A percentile compares a stretch with the other conserved stretches of the same genome.
Conservation (phyloP, 2,113 vertebrate species). For the Thymallus thymallus region DNA sequence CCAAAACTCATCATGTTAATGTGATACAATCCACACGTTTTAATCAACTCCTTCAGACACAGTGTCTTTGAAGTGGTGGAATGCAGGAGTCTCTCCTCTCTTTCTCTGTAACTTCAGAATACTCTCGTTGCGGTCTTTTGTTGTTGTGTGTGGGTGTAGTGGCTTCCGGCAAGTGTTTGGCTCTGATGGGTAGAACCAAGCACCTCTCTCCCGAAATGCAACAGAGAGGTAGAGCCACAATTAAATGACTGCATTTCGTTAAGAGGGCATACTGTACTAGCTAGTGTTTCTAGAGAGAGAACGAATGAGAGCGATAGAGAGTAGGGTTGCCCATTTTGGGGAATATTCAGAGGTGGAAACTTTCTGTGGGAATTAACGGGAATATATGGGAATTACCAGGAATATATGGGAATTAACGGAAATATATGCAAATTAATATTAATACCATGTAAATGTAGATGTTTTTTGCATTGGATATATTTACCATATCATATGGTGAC, state of each 20-base stretch:
- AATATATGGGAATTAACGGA: too few species aligned
- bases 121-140: not conserved
- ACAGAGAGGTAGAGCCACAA: slow-evolving; percentile 37
- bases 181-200: slow-evolving; percentile 45
- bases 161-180: slow-evolving; percentile 35
- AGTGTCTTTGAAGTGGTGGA: slow-evolving; percentile 36
- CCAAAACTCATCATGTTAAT: slow-evolving; percentile 51
- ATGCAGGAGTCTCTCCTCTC: not conserved
- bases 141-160: not conserved
- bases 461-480: too few species aligned
- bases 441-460: too few species aligned
- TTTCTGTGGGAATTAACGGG: too few species aligned
- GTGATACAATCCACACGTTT: slow-evolving; percentile 46
- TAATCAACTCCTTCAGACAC: slow-evolving; percentile 46
- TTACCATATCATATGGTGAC: too few species aligned
- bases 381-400: too few species aligned
- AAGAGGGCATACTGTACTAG: not conserved
- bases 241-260: slow-evolving; percentile 51
- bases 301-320: slow-evolving; percentile 8
- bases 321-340: too few species aligned
- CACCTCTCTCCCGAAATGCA: slow-evolving; percentile 25
- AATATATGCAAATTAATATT: too few species aligned
- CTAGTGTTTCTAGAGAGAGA: not conserved
- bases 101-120: not conserved
- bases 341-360: too few species aligned